phyloP scores from a whole-genome alignment of 2,888 invertebrate species.

The Lomographa bimaculata region DNA sequence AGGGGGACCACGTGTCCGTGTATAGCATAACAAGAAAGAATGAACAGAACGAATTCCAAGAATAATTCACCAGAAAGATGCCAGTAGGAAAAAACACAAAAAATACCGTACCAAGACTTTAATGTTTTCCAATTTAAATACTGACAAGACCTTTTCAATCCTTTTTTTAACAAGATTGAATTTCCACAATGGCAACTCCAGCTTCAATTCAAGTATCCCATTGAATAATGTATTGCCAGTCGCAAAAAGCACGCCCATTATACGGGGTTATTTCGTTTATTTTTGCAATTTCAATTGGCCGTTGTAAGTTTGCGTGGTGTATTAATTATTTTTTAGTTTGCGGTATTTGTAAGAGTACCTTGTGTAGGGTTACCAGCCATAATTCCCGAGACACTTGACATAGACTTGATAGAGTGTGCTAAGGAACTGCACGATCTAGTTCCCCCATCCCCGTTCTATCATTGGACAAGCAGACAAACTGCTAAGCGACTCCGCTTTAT shows the following conservation, averaged over 20 bases:
- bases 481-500: too few relatives aligned
- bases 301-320: slow-evolving; percentile 20
- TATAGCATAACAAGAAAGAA: too few relatives aligned
- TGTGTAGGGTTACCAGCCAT: slow-evolving; percentile 4
- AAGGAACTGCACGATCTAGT: too few relatives aligned
- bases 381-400: background rate
- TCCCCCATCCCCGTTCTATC: too few relatives aligned
- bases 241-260: slow-evolving; percentile 22
- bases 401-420: too few relatives aligned
- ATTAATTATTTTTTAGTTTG: slow-evolving; percentile 22
- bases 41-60: too few relatives aligned
- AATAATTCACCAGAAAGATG: too few relatives aligned
- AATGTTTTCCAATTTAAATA: slow-evolving; percentile 12
- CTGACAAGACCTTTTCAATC: slow-evolving; percentile 4
- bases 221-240: slow-evolving; percentile 32
- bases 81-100: too few relatives aligned
- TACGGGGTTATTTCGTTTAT: slow-evolving; percentile 21
- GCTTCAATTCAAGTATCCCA: slow-evolving; percentile 20
- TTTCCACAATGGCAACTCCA: slow-evolving; percentile 23
- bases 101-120: too few relatives aligned
- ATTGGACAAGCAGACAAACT: too few relatives aligned
- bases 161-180: slow-evolving; percentile 21
- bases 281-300: slow-evolving; percentile 29
- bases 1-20: too few relatives aligned
- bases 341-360: slow-evolving; percentile 11